Base-by-base conservation (phyloP, 2,888 invertebrate genomes). In the Pelosia muscerda region DNA sequence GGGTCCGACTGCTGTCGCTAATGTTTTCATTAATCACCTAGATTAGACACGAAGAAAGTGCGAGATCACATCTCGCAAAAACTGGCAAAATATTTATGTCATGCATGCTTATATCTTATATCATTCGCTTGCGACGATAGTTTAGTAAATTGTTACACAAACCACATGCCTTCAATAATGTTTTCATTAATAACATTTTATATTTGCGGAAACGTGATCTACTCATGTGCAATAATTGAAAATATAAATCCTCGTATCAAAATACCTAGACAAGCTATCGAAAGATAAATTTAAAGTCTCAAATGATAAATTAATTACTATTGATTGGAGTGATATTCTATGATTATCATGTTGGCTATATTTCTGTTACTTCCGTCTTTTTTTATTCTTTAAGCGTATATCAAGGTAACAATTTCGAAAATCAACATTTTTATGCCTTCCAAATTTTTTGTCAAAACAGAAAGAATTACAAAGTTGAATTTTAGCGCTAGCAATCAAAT, bases 211-310 rank as follows among this genome's bases (percentile, higher is more conserved):
- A 49, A 49, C 49, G 49, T 49, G 49, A 49, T 49, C 49, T n/a
- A n/a, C 2, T 38, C 15, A 23, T 19, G 9, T 8, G 59, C 10
- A 22, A 25, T 25, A 13, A 2, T 55, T 25, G 19, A 19, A 11
- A 25, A 26, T 55, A 25, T 55, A 55, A 49, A 55, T 55, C 55
- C 26, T 15, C 26, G 25, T 55, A 55, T 55, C 55, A 26, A 55
- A 55, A 55, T 55, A 15, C 55, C 55, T 55, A 26, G 55, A 25
- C 55, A 26, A 55, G 55, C 25, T 25, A 23, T 55, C 49, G 49
- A n/a, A 49, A n/a, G 25, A 8, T 13, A 13, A 55, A 15, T 13
- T 13, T 15, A 15, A 55, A 13, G 23, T 23, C 25, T 55, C 25
- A 55, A 55, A 26, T 25, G 13, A 15, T 55, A 15, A 28, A 54